Evolutionary conservation across 2,113 vertebrate species (phyloP), one percentile per base, ranked within the genome.

Genomic region (Lutjanus erythropterus): DNA sequence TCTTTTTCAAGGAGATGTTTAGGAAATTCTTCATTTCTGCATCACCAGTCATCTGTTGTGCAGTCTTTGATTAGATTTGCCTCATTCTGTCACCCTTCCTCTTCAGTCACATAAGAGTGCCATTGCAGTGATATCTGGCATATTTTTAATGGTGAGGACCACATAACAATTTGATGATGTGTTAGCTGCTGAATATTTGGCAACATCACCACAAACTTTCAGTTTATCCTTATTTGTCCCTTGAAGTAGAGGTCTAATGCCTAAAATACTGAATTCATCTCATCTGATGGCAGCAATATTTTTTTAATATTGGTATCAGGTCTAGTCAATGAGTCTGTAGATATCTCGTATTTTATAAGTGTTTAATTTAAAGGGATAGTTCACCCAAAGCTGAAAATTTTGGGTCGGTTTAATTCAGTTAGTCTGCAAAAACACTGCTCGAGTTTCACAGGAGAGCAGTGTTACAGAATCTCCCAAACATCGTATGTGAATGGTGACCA

Each of bases 51-150:
- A 0, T 35, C 55, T 65, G 16, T 52, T 31, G 21, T 42, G 50
- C 37, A 76, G 70, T 78, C 14, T 59, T 83, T 37, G 72, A 69
- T 84, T 27, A 29, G 47, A 65, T 87, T 46, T 37, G 31, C 9
- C 29, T 15, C 16, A 39, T 14, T 70, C 9, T 69, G 72, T 71
- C 42, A 39, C 64, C 71, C 35, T 79, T 75, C 52, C 61, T 68
- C 29, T 16, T 47, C 37, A 35, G 8, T 29, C 19, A 23, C 27
- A 4, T 41, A 31, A 52, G 4, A 1, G 0, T 55, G 18, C 6
- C 46, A 16, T 59, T n/a, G 31, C 12, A 5, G 7, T 27, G 14
- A 75, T 35, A 29, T 37, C 15, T 18, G 21, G 31, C 39, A 23
- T 39, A 39, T 50, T 35, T 31, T 19, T 46, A 9, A 44, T 14